Conservation (phyloP, 2,888 invertebrate species). For the Drosophila kambysellisi region DNA sequence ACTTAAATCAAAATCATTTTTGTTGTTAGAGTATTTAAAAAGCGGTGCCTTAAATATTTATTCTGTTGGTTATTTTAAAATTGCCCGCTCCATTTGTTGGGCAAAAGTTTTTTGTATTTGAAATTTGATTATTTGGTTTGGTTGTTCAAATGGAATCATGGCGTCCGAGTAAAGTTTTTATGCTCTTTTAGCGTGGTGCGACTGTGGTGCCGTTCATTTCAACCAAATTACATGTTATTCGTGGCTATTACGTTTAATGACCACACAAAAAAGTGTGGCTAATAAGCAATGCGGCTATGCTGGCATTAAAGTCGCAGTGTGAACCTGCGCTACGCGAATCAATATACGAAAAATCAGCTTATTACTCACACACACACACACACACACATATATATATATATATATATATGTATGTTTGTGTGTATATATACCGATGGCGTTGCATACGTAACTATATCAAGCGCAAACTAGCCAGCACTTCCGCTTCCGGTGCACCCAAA, state of each 20-base stretch:
- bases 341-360: constrained; percentile 77
- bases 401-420: neutral
- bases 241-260: constrained; percentile 75
- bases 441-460: constrained; percentile 68
- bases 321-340: constrained; percentile 52
- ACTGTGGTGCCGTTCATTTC: constrained; percentile 32
- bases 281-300: constrained; percentile 60
- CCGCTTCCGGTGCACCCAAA: constrained; percentile 79
- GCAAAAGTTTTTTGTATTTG: constrained; percentile 65
- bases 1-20: neutral
- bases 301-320: constrained; percentile 38
- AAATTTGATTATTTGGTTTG: constrained; percentile 73
- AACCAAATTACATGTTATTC: constrained; percentile 69
- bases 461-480: constrained; percentile 82
- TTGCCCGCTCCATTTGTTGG: constrained; percentile 38
- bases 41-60: neutral
- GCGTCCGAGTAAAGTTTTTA: constrained; percentile 63
- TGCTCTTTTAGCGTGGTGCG: constrained; percentile 56
- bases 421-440: constrained; percentile 13
- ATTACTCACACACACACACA: constrained; percentile 46
- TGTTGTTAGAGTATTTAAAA: constrained; percentile 13
- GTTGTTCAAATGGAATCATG: constrained; percentile 54
- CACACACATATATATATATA: neutral
- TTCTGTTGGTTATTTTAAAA: constrained; percentile 56
- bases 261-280: constrained; percentile 57